Evolutionary conservation across 2,797 vertebrate species (phyloP).

Genomic region (Otolemur crassicaudatus): DNA sequence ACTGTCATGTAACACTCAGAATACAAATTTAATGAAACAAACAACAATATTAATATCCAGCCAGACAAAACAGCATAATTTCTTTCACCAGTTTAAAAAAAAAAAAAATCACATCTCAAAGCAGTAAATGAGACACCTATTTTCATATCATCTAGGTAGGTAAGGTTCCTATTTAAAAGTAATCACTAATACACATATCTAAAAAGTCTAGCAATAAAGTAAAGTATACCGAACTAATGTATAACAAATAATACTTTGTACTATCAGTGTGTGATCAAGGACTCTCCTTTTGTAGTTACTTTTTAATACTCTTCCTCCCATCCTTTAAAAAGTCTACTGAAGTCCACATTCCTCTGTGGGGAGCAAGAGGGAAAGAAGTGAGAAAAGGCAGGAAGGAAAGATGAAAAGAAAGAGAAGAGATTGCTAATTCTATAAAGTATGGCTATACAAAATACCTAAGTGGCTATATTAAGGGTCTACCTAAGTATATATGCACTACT

Average conservation of each 20-base stretch:
- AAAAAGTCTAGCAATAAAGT: slow-evolving; percentile 19
- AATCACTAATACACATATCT: background rate
- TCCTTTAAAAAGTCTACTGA: background rate
- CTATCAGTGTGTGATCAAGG: background rate
- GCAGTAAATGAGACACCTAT: slow-evolving; percentile 26
- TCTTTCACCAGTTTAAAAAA: background rate
- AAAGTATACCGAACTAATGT: background rate
- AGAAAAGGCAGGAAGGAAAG: background rate
- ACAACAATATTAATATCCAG: slow-evolving; percentile 5
- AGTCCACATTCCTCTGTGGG: background rate
- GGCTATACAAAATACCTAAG: background rate
- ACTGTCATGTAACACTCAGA: background rate
- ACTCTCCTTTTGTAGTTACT: background rate
- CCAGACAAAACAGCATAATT: background rate
- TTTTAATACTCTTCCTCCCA: slow-evolving; percentile 44
- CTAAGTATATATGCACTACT: background rate
- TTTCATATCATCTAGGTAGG: slow-evolving; percentile 32
- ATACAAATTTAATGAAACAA: slow-evolving; percentile 10
- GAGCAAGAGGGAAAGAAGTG: background rate
- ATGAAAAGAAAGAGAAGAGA: slow-evolving; percentile 1
- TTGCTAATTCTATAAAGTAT: background rate
- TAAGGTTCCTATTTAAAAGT: background rate
- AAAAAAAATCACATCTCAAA: background rate
- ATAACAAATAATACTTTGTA: background rate
- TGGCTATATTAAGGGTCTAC: background rate